phyloP scores from a whole-genome alignment of 2,797 vertebrate genomes.

The Anas flavirostris region DNA sequence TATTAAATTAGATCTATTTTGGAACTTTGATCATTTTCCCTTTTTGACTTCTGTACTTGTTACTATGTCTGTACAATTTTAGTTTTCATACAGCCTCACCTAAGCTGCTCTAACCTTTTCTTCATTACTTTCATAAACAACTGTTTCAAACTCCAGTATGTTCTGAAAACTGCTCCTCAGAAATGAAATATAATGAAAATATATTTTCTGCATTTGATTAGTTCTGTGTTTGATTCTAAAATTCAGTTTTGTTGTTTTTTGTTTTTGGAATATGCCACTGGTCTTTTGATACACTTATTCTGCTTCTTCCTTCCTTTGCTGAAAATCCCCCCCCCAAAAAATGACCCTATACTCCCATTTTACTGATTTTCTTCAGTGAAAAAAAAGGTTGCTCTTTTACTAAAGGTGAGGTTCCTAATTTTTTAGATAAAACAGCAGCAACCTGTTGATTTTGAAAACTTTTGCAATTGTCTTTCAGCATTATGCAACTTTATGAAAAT shows the following conservation, averaged over 20 bases:
- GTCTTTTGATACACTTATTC: neutral
- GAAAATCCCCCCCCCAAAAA: too few species aligned
- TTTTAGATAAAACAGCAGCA: neutral
- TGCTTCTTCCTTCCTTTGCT: neutral
- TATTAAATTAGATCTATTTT: neutral
- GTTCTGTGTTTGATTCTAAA: neutral
- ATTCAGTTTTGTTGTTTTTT: neutral
- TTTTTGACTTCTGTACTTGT: neutral
- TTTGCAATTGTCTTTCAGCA: neutral
- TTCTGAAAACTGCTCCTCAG: neutral
- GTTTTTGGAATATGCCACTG: neutral
- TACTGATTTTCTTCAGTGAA: neutral
- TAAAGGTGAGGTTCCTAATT: neutral
- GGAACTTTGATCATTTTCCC: neutral
- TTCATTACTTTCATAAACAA: neutral
- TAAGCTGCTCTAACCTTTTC: neutral
- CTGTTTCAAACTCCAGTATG: neutral
- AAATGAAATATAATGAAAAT: neutral
- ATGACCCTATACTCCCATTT: too few species aligned
- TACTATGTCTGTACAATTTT: neutral
- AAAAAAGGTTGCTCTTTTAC: neutral
- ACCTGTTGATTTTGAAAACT: neutral
- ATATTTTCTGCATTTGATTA: neutral
- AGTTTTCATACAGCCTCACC: neutral
- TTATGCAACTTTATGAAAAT: neutral